Evolutionary conservation across 2,113 vertebrate species (phyloP).

Genomic region (Sebastes fasciatus): DNA sequence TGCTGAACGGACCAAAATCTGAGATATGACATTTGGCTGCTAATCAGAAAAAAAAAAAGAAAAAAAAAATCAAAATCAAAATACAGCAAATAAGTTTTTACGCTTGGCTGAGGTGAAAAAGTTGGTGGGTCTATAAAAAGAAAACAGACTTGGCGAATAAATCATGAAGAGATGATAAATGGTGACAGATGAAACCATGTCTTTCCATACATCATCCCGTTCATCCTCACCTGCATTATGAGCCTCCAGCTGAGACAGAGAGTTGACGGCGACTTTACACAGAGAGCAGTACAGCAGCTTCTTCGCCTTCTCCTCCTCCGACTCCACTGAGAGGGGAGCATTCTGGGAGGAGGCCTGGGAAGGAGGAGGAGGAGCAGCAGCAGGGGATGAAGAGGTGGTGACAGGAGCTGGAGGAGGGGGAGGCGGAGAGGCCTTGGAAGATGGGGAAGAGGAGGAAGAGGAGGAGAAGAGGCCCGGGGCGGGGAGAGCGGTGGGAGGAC

Average conservation of each 20-base stretch:
- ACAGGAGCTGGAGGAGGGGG: constrained; percentile 26
- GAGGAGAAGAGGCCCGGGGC: constrained; percentile 60
- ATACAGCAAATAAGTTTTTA: neutral
- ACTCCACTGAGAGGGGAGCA: constrained; percentile 80
- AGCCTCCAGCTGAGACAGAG: constrained; percentile 95
- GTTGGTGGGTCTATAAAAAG: neutral
- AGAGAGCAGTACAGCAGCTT: constrained; percentile 98
- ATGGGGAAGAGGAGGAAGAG: constrained; percentile 48
- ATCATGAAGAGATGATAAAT: neutral
- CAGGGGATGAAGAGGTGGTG: constrained; percentile 43
- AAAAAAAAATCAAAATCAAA: too few relatives aligned
- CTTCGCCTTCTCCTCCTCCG: constrained; percentile 97
- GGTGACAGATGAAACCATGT: neutral
- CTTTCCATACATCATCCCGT: too few relatives aligned
- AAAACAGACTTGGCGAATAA: neutral
- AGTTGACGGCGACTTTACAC: constrained; percentile 99
- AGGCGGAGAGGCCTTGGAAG: constrained; percentile 57
- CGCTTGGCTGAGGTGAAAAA: neutral
- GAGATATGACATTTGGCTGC: neutral
- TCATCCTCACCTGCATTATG: constrained; percentile 92
- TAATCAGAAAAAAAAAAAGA: neutral
- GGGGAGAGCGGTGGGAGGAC: constrained; percentile 64
- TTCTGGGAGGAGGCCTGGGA: constrained; percentile 64
- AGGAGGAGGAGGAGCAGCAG: constrained; percentile 28
- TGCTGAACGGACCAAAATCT: neutral